Base-by-base conservation (phyloP, 1,140 invertebrate genomes). In the Myzus persicae region DNA sequence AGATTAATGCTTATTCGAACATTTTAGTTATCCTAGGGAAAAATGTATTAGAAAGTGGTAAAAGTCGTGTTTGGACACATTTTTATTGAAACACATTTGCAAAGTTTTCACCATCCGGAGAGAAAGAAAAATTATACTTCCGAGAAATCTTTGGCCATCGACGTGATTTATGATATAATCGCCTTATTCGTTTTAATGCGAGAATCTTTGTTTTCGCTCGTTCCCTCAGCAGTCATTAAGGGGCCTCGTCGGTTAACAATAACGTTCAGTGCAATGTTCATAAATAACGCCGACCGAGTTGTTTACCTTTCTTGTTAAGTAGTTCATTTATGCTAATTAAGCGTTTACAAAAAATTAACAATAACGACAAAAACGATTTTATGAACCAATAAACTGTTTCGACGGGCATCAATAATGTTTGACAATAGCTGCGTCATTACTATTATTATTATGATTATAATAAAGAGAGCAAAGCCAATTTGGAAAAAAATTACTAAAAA, bases 161-260 rank as follows among this genome's bases (percentile, higher is more conserved):
- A 87, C 67, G 42, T 93, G 82, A 93, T 93, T 84, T 54, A 85
- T 51, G 38, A 54, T 84, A 93, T 84, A 85, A 93, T 54, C 82
- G 36, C 88, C 48, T 89, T 67, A 91, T 91, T 91, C 59, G 42
- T 91, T 91, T 67, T 81, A 81, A 91, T 44, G 90, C 90, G 90
- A 91, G 38, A 76, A 67, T 44, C 54, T 91, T 67, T 81, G 40
- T 81, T 59, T 91, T 46, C 38, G 31, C 54, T n/a, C 40, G 90
- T 54, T 91, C 90, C 90, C 90, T 76, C 40, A 59, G 90, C 40
- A 81, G 54, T 91, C 90, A 91, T 91, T 91, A 91, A 76, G 40
- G 51, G 31, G 38, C 90, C 38, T 44, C 90, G 90, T 59, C 90
- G 90, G 90, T 91, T 91, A 91, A 91, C 90, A 91, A 91, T 91